Percentiles rank a stretch among this genome's conserved stretches.
These are phyloP conservation scores for Muscicapa adusta DNA, from an alignment of 2,113 vertebrate species.

Conservation along the genomic window DNA sequence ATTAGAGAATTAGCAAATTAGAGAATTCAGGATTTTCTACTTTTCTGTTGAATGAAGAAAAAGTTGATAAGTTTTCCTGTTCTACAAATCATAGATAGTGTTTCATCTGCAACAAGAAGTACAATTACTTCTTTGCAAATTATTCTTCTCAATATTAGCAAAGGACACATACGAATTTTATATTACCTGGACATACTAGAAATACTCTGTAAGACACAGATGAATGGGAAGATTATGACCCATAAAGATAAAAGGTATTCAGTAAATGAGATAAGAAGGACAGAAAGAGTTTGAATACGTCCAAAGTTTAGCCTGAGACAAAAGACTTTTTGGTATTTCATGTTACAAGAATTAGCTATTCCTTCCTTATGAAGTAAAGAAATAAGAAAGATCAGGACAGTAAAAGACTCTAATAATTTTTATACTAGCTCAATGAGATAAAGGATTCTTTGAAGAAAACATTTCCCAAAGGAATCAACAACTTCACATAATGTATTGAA, in stretches of 20 bases:
- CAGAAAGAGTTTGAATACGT: neutral
- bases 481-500: neutral
- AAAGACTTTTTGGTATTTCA: neutral
- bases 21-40: neutral
- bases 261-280: neutral
- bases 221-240: accelerated
- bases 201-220: neutral
- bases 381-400: neutral
- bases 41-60: neutral
- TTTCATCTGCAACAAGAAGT: neutral
- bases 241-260: neutral
- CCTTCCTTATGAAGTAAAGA: neutral
- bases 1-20: neutral
- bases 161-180: neutral
- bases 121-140: neutral
- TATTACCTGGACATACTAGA: neutral
- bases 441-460: neutral
- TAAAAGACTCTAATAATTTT: neutral
- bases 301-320: neutral
- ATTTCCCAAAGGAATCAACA: neutral
- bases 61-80: neutral
- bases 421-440: neutral
- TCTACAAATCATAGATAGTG: neutral
- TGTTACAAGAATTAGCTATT: neutral
- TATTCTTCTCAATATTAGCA: neutral